Conservation (phyloP, 2,797 vertebrate genomes). For the Strix occidentalis region DNA sequence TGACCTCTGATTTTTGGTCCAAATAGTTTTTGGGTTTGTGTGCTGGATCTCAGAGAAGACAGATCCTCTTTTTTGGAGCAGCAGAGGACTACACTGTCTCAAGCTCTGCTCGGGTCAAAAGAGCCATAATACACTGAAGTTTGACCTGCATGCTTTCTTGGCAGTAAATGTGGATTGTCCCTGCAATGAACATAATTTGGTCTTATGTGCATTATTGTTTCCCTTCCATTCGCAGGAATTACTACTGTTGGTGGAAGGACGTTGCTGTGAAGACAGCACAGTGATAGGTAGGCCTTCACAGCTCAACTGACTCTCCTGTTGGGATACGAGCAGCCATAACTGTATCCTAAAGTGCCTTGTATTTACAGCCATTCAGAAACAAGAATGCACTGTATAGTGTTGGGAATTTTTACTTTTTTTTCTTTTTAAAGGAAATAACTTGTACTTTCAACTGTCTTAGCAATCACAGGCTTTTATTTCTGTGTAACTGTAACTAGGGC, state of each 20-base stretch:
- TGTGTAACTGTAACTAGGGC: neutral
- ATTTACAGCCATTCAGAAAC: neutral
- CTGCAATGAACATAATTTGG: neutral
- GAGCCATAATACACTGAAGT: neutral
- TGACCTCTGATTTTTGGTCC: neutral
- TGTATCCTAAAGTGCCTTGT: neutral
- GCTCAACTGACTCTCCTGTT: neutral
- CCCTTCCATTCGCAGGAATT: neutral
- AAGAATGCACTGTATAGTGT: neutral
- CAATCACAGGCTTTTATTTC: neutral
- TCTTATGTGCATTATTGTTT: neutral
- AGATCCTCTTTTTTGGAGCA: fast-evolving
- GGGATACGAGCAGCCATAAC: neutral
- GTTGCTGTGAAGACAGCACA: neutral
- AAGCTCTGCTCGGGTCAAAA: neutral
- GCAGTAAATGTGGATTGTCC: neutral
- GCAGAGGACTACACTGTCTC: neutral
- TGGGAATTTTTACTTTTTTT: neutral
- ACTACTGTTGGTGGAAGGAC: neutral
- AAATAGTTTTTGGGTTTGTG: neutral
- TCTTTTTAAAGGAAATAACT: neutral
- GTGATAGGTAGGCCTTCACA: neutral
- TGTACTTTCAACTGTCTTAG: neutral
- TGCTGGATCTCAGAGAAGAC: neutral
- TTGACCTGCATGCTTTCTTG: neutral